Base-by-base conservation (phyloP, 1,140 invertebrate genomes). In the Caenorhabditis briggsae region DNA sequence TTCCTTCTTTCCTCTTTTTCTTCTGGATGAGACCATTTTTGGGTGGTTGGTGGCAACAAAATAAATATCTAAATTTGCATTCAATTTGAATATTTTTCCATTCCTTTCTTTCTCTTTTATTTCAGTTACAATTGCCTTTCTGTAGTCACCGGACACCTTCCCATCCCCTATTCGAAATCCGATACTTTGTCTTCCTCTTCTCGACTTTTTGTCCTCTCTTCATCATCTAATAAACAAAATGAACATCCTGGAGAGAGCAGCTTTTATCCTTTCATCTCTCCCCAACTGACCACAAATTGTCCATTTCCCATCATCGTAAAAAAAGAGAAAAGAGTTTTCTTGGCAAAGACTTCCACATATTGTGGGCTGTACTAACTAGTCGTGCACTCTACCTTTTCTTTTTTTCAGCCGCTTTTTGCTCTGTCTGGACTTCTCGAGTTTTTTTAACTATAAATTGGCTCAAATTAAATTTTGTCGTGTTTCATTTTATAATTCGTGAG, bases 201-300 rank as follows among this genome's bases (percentile, higher is more conserved):
- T 20, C 70, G 48, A 50, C 18, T 78, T 78, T 78, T 78, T 58
- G n/a, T n/a, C 56, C 14, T 20, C 56, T 20, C n/a, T n/a, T n/a
- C n/a, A n/a, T n/a, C n/a, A n/a, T 78, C 70, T 78, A 78, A 78
- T 78, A 78, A 78, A 78, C 70, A 78, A 78, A 78, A n/a, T 78
- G 70, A 78, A 78, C 70, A 78, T 78, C 70, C 70, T 78, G 70
- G 23, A 61, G n/a, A 25, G n/a, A 25, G 23, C 50, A 78, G 46
- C 70, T 78, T 46, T 78, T 50, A 25, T 59, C 58, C 23, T 18
- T 9, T 33, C 5, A 33, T 16, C 23, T 33, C 33, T 25, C 33
- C n/a, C 46, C 64, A n/a, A 78, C 70, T 78, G 70, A 78, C 70
- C 70, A 78, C 70, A 78, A 78, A 78, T 78, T 78, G 70, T 78